Percentiles rank a stretch among this genome's conserved stretches.
These are phyloP conservation scores for Hoplias malabaricus DNA, from an alignment of 2,113 vertebrate species.

Conservation along the genomic window DNA sequence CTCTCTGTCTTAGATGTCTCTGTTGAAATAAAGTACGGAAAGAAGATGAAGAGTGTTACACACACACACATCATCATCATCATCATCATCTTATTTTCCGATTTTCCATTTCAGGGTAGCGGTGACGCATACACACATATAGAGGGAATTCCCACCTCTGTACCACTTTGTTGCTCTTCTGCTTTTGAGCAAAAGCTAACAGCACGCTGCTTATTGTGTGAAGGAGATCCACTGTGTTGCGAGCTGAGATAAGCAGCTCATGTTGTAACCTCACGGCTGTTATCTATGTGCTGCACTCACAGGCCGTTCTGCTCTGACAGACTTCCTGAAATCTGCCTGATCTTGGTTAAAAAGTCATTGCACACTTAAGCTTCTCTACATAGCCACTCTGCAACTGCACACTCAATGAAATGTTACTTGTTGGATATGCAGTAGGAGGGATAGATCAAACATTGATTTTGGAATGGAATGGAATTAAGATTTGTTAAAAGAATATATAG, in stretches of 20 bases:
- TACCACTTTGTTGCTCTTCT: background rate
- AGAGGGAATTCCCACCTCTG: background rate
- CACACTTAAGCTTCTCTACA: background rate
- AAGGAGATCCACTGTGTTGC: background rate
- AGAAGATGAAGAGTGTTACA: no score
- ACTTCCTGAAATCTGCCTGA: background rate
- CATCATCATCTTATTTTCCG: no score
- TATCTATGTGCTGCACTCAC: conserved; percentile 39
- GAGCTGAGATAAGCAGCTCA: conserved; percentile 13
- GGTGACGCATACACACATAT: no score
- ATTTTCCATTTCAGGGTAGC: no score
- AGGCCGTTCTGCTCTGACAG: background rate
- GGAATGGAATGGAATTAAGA: no score
- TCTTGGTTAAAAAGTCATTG: background rate
- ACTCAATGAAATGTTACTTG: background rate
- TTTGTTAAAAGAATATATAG: no score
- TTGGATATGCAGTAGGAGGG: background rate
- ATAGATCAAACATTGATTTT: background rate
- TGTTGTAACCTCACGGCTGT: conserved; percentile 3
- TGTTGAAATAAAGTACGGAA: no score
- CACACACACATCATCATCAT: no score
- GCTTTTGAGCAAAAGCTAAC: background rate
- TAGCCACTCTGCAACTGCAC: background rate
- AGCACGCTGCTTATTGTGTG: background rate
- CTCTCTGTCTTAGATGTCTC: no score